phyloP scores from a whole-genome alignment of 2,888 invertebrate genomes.

The Gortyna flavago region DNA sequence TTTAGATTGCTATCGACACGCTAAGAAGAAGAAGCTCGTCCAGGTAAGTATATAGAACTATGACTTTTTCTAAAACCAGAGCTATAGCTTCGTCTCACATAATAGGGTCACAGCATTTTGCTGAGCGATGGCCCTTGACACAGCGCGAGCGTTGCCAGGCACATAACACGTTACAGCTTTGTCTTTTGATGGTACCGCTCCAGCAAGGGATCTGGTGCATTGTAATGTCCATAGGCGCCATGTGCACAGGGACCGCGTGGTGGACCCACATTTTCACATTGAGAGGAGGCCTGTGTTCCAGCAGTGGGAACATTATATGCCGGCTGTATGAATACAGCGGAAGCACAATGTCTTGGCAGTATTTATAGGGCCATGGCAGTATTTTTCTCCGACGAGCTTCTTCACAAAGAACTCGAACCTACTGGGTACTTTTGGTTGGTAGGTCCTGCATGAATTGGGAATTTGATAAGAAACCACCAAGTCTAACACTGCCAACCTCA shows the following conservation, averaged over 20 bases:
- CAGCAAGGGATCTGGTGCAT: background rate
- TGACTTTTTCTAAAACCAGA: background rate
- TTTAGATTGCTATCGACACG: too few species aligned
- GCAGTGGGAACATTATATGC: too few species aligned
- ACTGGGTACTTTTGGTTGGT: background rate
- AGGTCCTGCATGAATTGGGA: background rate
- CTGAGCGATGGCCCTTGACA: background rate
- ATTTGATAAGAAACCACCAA: background rate
- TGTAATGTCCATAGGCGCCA: background rate
- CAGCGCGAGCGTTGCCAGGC: background rate
- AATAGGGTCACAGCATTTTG: background rate
- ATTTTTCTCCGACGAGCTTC: background rate
- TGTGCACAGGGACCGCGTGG: too few species aligned
- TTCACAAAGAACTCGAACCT: background rate
- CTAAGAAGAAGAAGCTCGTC: too few species aligned
- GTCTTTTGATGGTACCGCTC: background rate
- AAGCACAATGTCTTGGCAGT: too few species aligned
- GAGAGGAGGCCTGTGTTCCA: too few species aligned
- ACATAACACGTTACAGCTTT: background rate
- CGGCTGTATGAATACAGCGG: too few species aligned
- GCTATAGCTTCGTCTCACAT: background rate
- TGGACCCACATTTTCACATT: too few species aligned
- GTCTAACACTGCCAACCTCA: too few species aligned
- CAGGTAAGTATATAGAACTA: background rate
- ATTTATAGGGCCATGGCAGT: background rate